These are phyloP conservation scores for Hylaea fasciaria DNA, from an alignment of 2,888 invertebrate genomes.

Conservation along the genomic window DNA sequence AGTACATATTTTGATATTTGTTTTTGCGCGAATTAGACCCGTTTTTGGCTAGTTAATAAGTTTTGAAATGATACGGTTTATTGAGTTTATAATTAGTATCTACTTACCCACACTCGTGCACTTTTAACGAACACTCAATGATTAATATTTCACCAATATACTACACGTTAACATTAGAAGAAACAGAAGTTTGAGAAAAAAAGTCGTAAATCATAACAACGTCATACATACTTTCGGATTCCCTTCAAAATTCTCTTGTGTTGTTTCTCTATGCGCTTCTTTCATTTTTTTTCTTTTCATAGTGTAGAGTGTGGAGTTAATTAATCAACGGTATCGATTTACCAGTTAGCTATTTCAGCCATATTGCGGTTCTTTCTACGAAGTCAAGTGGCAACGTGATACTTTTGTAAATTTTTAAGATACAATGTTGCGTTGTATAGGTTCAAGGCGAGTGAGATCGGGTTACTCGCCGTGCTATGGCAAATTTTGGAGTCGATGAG, in stretches of 20 bases:
- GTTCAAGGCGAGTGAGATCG: constrained; percentile 54
- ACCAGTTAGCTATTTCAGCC: constrained; percentile 48
- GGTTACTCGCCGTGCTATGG: constrained; percentile 46
- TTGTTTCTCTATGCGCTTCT: not conserved
- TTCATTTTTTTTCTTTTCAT: not conserved
- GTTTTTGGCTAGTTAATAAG: no score
- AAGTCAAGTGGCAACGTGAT: constrained; percentile 68
- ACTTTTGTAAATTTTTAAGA: constrained; percentile 57
- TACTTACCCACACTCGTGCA: no score
- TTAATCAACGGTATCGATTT: constrained; percentile 54
- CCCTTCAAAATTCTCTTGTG: not conserved
- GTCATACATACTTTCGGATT: no score
- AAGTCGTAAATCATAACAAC: no score
- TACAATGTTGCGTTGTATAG: constrained; percentile 62
- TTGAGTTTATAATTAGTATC: no score
- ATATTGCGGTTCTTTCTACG: constrained; percentile 65
- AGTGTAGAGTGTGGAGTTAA: constrained; percentile 9
- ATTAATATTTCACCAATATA: no score
- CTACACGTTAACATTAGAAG: no score
- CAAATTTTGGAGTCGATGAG: constrained; percentile 36
- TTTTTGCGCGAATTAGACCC: no score
- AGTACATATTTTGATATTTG: no score
- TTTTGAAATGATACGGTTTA: no score
- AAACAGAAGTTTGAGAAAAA: no score
- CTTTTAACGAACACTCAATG: no score